Evolutionary conservation across 2,888 invertebrate species (phyloP), one percentile per base, ranked within the genome.

Genomic region (Drosophila testacea): DNA sequence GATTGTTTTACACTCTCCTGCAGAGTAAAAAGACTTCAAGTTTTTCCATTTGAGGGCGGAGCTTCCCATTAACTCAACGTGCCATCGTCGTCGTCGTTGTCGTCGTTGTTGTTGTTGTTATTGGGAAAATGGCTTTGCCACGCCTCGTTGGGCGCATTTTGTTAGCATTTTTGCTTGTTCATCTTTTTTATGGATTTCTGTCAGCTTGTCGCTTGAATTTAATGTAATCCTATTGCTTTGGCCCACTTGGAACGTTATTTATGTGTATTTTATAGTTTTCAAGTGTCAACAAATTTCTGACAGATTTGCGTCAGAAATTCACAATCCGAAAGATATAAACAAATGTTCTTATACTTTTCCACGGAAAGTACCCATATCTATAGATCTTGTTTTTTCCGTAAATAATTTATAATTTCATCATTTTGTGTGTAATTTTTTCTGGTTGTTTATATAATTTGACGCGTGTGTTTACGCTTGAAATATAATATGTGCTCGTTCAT

Each of bases 1-100:
- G 67, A 73, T 86, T 72, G 72, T 73, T 77, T 75, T 81, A 83
- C 85, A 74, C 83, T 69, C 62, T 79, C 83, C 88, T 73, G 86
- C 75, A 39, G 86, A 63, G 82, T 41, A 6, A 22, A 54, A 73
- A 62, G 61, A 51, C 63, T 73, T 75, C 59, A 63, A 69, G 65
- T 62, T 73, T 73, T 73, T 62, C 60, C 39, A 56, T 47, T 36
- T 38, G 32, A 13, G 61, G 76, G 76, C 73, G 79, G 69, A 83
- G 70, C 38, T 38, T 34, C n/a, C 63, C 22, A 74, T 65, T 61
- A 78, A 48, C 61, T 42, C 63, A 46, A 63, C 50, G 46, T 79
- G 62, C 60, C 54, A 56, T 73, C 55, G 36, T 28, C 48, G 39
- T 62, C 10, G 55, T 65, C 36, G 48, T 52, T 22, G 50, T 54